Evolutionary conservation across 2,888 invertebrate genomes (phyloP), one percentile per base, ranked within the genome.

Genomic region (Tromatobia lineatoria): DNA sequence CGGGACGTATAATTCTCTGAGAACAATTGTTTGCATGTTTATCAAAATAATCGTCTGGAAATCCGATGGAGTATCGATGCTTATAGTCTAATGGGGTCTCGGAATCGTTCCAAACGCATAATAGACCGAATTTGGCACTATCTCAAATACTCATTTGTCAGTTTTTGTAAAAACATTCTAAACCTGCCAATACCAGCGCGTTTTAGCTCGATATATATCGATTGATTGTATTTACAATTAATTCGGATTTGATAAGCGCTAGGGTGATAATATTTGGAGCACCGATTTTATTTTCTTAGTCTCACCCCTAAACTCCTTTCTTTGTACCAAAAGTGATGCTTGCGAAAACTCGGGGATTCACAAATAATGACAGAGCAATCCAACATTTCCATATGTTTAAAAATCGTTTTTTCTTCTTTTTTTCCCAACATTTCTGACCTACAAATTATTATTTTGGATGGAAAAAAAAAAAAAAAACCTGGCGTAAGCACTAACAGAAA

Each of bases 71-170:
- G 64, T 70, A 64, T 64, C 67, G 75, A 69, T 57, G 66, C 23
- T 59, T 38, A 29, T 20, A 42, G 15, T 77, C 67, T 74, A 69
- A n/a, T 74, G 52, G 66, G 57, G 66, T 71, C 54, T 79, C 59
- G 34, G 52, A 75, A 71, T 71, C 57, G 18, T 75, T 77, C 66
- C 70, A 74, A 80, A 61, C 42, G 54, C 75, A 76, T 59, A 59
- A 29, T 52, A 45, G 50, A 80, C 66, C 50, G 47, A 82, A 76
- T 80, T 83, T 83, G 83, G 83, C 83, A 83, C 83, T 67, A 66
- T 69, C 45, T 69, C 57, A 50, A 80, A 75, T 80, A 77, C 61
- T 76, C 52, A 76, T 50, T 71, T 69, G 59, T 73, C 69, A 47
- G 34, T 73, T n/a, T 47, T 29, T 66, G 71, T 54, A 34, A 23